Base-by-base conservation (phyloP, 2,113 vertebrate genomes). In the Atrichornis clamosus region DNA sequence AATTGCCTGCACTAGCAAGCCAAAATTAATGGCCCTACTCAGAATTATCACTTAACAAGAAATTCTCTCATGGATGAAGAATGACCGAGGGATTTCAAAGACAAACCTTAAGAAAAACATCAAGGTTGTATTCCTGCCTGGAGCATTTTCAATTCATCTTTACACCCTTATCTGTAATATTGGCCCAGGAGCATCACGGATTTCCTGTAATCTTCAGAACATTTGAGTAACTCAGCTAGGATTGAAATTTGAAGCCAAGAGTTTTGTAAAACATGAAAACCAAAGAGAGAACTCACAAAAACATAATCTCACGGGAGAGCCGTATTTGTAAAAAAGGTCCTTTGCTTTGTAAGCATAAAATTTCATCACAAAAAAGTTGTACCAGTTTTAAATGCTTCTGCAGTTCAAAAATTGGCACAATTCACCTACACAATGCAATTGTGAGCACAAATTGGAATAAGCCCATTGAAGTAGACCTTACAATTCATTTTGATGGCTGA, bases 1-100 rank as follows among this genome's bases (percentile, higher is more conserved):
- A 94, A 93, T 63, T 89, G 86, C 8, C 60, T 84, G 47, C 33
- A 95, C 87, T 49, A 70, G 33, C 39, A 81, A 84, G 55, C 9
- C 63, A 92, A 88, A 95, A 92, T 90, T 92, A 95, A 95, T 41
- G 33, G 27, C 10, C 39, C 59, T 52, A 55, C 42, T 89, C 56
- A 80, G 47, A 93, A 90, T 35, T 83, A 44, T 56, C 72, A 76
- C 50, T 93, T 74, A 80, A 82, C 15, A 80, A 41, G 53, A 88
- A 93, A 55, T 63, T 67, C 60, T 93, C 47, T 92, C 74, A 70
- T 10, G n/a, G 64, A 49, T 84, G 50, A 93, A 86, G 68, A 84
- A 93, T 49, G 52, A 89, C 21, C 7, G 5, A 49, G 70, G 47
- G 56, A 87, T 78, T 95, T 92, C 60, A 92, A 84, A 95, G 47